Percentiles rank a stretch among this genome's conserved stretches.
Conservation (phyloP, 2,113 vertebrate species). For the Merops nubicus region DNA sequence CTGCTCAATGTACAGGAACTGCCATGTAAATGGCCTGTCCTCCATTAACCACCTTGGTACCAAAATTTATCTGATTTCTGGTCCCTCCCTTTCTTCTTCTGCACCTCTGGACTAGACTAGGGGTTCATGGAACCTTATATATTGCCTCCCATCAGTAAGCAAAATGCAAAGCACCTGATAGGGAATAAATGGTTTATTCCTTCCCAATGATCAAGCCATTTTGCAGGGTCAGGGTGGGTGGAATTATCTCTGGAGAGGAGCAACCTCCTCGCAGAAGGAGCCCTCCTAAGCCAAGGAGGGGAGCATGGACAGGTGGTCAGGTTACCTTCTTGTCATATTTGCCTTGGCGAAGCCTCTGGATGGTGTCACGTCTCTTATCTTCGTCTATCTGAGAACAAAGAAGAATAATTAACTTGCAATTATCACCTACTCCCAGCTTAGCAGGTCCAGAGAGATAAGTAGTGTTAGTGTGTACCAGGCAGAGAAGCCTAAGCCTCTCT, state of each 20-base stretch:
- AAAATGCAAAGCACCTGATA: not conserved
- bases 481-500: not conserved
- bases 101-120: not conserved
- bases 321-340: constrained; percentile 96
- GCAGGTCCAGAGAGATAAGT: not conserved
- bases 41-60: not conserved
- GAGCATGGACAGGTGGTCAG: not conserved
- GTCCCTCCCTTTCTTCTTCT: not conserved
- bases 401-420: constrained; percentile 40
- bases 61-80: not conserved
- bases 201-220: not conserved
- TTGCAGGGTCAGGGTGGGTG: not conserved
- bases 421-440: not conserved
- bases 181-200: not conserved
- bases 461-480: not conserved
- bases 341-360: constrained; percentile 79
- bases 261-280: not conserved
- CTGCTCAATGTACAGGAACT: not conserved
- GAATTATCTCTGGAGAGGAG: not conserved
- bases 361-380: constrained; percentile 87
- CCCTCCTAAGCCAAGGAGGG: not conserved
- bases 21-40: not conserved
- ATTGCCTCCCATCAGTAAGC: not conserved
- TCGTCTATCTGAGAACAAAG: constrained; percentile 89
- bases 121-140: not conserved